Conservation (phyloP, 1,140 invertebrate genomes). For the Drosophila willistoni region DNA sequence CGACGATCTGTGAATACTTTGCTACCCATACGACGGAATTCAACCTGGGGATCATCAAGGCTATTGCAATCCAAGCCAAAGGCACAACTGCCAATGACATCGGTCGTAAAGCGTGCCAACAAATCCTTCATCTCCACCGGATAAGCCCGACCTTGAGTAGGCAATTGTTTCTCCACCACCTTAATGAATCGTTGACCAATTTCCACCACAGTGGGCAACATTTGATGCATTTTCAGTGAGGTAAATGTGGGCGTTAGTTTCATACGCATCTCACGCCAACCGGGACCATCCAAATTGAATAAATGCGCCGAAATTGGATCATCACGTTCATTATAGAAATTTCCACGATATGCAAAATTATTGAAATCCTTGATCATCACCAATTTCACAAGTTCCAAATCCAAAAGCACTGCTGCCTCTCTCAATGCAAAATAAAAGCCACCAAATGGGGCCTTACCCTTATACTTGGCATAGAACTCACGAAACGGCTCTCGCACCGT, state of each 20-base stretch:
- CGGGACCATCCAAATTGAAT: conserved; percentile 82
- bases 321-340: conserved; percentile 81
- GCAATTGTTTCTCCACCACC: conserved; percentile 55
- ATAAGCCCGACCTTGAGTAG: not conserved
- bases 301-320: conserved; percentile 84
- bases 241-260: conserved; percentile 85
- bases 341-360: conserved; percentile 83
- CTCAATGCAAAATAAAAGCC: conserved; percentile 55
- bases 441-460: conserved; percentile 51
- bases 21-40: conserved; percentile 83
- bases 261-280: conserved; percentile 85
- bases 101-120: conserved; percentile 85
- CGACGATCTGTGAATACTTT: conserved; percentile 53
- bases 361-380: conserved; percentile 86
- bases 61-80: conserved; percentile 86
- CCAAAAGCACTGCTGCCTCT: conserved; percentile 57
- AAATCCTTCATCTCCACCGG: conserved; percentile 80
- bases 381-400: conserved; percentile 86
- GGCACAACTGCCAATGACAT: conserved; percentile 85
- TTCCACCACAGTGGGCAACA: conserved; percentile 82
- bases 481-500: conserved; percentile 43
- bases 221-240: conserved; percentile 85
- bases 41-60: conserved; percentile 84
- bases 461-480: conserved; percentile 73
- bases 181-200: conserved; percentile 72